These are phyloP conservation scores for Clarias fuscus DNA, from an alignment of 2,797 vertebrate species.

Conservation along the genomic window DNA sequence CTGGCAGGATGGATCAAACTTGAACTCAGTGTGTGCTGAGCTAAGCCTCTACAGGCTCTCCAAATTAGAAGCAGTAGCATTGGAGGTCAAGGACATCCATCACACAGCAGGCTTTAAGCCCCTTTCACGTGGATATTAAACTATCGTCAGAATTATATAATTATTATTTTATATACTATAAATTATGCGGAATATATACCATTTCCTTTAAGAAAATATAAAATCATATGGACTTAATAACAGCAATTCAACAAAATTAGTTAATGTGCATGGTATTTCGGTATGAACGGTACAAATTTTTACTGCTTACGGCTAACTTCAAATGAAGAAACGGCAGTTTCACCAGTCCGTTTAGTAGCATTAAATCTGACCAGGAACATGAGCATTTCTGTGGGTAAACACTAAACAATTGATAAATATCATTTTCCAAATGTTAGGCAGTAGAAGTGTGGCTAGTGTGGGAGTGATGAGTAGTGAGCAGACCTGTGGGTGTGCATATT, in stretches of 20 bases:
- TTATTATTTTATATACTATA: too few species aligned
- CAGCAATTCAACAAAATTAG: background rate
- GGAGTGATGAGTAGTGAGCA: slow-evolving; percentile 34
- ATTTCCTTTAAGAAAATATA: background rate
- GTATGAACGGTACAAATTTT: background rate
- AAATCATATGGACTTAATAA: background rate
- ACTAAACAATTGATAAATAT: slow-evolving; percentile 24
- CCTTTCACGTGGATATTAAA: slow-evolving; percentile 31
- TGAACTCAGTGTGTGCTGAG: slow-evolving; percentile 23
- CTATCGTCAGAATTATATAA: slow-evolving; percentile 12
- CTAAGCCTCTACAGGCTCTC: slow-evolving; percentile 27
- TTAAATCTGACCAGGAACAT: background rate
- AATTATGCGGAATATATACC: too few species aligned
- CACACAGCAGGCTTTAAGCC: slow-evolving; percentile 29
- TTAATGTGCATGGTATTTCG: background rate
- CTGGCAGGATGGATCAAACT: slow-evolving; percentile 28
- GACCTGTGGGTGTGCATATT: slow-evolving; percentile 37
- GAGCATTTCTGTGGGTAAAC: background rate
- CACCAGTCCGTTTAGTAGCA: background rate
- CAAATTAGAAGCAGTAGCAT: slow-evolving; percentile 41
- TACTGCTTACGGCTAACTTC: background rate
- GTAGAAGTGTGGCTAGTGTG: slow-evolving; percentile 31
- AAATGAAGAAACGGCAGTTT: background rate
- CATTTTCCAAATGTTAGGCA: slow-evolving; percentile 26
- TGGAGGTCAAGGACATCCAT: slow-evolving; percentile 37